Base-by-base conservation (phyloP, 2,797 vertebrate species). In the Pogoniulus pusillus region DNA sequence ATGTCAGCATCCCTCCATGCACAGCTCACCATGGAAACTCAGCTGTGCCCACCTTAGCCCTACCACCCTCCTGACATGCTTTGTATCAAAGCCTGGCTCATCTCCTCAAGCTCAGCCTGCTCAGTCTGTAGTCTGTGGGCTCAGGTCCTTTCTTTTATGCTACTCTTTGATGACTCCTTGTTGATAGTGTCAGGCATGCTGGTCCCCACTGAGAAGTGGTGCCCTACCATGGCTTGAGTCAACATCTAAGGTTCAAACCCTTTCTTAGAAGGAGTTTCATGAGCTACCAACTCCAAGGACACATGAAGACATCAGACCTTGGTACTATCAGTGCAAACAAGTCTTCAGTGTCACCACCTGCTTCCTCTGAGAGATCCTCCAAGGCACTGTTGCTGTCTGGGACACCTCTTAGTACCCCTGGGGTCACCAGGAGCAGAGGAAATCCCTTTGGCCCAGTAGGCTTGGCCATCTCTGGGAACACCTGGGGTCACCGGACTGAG, bases 1-100 rank as follows among this genome's bases (percentile, higher is more conserved):
- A 20, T 1, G 39, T 41, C 41, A 35, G 34, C 41, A 41, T 73
- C 17, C 1, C 0, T 59, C 53, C 37, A 24, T 2, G 4, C 11
- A 27, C 6, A 12, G 17, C 79, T 82, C 69, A 37, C 18, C 30
- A 15, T 1, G 2, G 10, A 53, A 81, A 37, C 34, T n/a, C 69
- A 17, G 3, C 2, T 6, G 59, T 30, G 71, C 16, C 37, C 10
- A 4, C 26, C 32, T 27, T 5, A 35, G 45, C 18, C 41, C 24
- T 32, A 27, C 22, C 71, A 41, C 8, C 16, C 16, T 85, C 49
- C 57, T 76, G 55, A 39, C 10, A 2, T 3, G 12, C 43, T 63
- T 47, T 81, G 63, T 47, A 45, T 26, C 30, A 53, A 60, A 64
- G 32, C 26, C 54, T 47, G 0, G 15, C 64, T 69, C 60, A 32